Conservation (phyloP, 1,140 invertebrate genomes). For the Ectropis grisescens region DNA sequence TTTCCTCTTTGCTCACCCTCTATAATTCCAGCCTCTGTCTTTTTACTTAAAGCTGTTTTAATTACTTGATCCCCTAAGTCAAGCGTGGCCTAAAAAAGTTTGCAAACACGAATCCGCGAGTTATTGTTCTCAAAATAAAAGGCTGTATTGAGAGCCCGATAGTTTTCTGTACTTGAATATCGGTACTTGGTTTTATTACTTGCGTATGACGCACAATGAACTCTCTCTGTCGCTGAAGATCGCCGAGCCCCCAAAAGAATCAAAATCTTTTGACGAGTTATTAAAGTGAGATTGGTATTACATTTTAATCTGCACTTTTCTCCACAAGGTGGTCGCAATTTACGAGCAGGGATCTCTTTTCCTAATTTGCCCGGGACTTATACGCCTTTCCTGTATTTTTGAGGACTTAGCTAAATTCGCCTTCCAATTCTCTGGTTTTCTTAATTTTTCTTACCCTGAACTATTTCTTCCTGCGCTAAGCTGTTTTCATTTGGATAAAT, state of each 20-base stretch:
- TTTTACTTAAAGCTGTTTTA: constrained; percentile 12
- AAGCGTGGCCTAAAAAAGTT: constrained; percentile 20
- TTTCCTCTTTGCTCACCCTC: constrained; percentile 7
- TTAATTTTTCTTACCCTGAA: constrained; percentile 5
- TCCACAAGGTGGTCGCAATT: constrained; percentile 16
- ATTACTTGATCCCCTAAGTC: constrained; percentile 11
- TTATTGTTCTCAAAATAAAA: constrained; percentile 10
- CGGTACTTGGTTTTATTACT: constrained; percentile 20
- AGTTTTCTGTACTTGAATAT: constrained; percentile 17
- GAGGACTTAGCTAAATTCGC: constrained; percentile 10
- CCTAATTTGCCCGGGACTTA: constrained; percentile 9
- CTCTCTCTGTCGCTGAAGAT: constrained; percentile 20
- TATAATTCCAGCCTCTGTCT: constrained; percentile 13
- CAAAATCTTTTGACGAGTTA: constrained; percentile 16
- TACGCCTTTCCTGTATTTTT: constrained; percentile 16
- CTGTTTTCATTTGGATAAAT: constrained; percentile 1
- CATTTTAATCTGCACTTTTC: constrained; percentile 19
- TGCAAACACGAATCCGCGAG: constrained; percentile 4
- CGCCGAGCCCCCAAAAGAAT: constrained; percentile 11
- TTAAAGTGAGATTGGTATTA: constrained; percentile 4
- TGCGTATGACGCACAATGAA: constrained; percentile 17
- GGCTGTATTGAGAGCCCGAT: constrained; percentile 16
- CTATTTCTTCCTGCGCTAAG: background rate
- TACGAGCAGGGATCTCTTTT: constrained; percentile 15
- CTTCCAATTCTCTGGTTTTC: constrained; percentile 9